Percentiles rank a stretch among this genome's conserved stretches.
phyloP scores from a whole-genome alignment of 1,140 invertebrate genomes.

The Geopemphigus sp. region DNA sequence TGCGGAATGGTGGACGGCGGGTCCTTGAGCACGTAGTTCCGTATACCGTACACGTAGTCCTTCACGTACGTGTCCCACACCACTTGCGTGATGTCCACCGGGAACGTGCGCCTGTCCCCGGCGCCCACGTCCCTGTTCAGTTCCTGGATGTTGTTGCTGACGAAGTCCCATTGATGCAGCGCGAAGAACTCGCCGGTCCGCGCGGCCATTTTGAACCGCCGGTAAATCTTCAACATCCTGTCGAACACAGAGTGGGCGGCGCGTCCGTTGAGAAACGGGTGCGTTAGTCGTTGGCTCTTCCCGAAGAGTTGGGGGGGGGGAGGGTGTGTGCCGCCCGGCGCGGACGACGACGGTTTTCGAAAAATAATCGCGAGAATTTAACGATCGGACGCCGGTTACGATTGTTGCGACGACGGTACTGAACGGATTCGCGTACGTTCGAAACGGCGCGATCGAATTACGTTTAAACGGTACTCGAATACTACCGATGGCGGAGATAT shows the following conservation, averaged over 20 bases:
- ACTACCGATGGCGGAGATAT: too few relatives aligned
- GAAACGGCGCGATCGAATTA: too few relatives aligned
- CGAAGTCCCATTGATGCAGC: constrained; percentile 82
- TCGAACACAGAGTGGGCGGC: constrained; percentile 50
- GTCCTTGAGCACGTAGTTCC: constrained; percentile 77
- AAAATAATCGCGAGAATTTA: too few relatives aligned
- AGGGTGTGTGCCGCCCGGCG: too few relatives aligned
- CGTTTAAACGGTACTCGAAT: too few relatives aligned
- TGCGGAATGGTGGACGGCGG: constrained; percentile 63
- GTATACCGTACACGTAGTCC: constrained; percentile 74
- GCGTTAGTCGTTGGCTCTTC: too few relatives aligned
- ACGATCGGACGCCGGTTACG: too few relatives aligned
- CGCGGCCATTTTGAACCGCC: constrained; percentile 74
- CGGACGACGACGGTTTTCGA: too few relatives aligned
- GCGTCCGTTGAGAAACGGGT: too few relatives aligned
- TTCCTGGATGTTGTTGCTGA: constrained; percentile 68
- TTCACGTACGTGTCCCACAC: constrained; percentile 70
- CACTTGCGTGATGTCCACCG: constrained; percentile 62
- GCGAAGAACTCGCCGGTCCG: constrained; percentile 83
- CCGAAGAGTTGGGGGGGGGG: too few relatives aligned
- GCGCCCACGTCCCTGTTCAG: constrained; percentile 63
- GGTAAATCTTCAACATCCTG: constrained; percentile 81
- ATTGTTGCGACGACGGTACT: too few relatives aligned
- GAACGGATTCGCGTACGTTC: too few relatives aligned
- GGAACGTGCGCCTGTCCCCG: constrained; percentile 64